Base-by-base conservation (phyloP, 2,797 vertebrate species). In the Leptoclinus maculatus region DNA sequence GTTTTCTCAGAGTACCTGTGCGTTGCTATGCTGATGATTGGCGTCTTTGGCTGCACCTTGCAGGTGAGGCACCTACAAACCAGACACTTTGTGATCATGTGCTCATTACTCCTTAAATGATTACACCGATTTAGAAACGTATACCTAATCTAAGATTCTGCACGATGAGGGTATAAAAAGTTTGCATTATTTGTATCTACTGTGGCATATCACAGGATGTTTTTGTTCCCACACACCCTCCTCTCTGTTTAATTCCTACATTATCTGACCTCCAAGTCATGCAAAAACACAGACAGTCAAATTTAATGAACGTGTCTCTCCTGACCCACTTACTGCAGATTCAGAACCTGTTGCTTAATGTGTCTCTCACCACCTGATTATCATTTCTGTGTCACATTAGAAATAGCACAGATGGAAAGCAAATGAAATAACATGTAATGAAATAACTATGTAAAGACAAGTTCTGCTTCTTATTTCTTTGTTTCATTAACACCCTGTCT, bases 1-100 rank as follows among this genome's bases (percentile, higher is more conserved):
- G 97, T 98, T 43, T 94, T 98, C 89, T 95, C 97, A 0, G 97
- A 98, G 87, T 98, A 98, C 83, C 89, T 98, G 77, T 97, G 97
- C 1, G 68, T 97, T 13, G 95, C 94, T 38, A 98, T 98, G 97
- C 93, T 98, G 32, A 98, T 98, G 97, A 96, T 98, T 1, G 97
- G 97, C 27, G 96, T 98, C 76, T 98, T 98, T 36, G 96, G 97
- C 34, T 97, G 97, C 91, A 98, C 97, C 2, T 85, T 98, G 71
- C 97, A 98, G 95, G 97, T 98, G 87, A 89, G 89, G 51, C 70
- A 6, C 60, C 27, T 1, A 25, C 43, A 66, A 58, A 74, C 43
- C n/a, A 63, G 60, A 41, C 58, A 23, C 71, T 72, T 43, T 71
- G 13, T 66, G n/a, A 69, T 43, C 53, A 53, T 16, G 23, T 59